Conservation (phyloP, 2,888 invertebrate species). For the Pycnomerus fuliginosus region DNA sequence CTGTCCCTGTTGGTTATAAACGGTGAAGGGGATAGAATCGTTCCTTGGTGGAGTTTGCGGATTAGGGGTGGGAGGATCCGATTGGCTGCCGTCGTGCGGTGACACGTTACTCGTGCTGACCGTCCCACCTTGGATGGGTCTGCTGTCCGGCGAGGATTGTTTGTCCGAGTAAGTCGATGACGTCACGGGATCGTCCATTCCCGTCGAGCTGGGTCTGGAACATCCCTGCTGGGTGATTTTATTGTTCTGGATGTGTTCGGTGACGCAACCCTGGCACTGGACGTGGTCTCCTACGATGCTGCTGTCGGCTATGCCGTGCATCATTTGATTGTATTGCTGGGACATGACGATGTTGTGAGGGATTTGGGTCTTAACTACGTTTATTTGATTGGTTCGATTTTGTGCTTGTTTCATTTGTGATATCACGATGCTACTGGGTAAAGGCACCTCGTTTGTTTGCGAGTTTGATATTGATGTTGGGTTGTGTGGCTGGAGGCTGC, state of each 20-base stretch:
- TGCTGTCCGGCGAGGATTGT: slow-evolving; percentile 59
- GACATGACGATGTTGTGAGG: slow-evolving; percentile 29
- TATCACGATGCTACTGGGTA: slow-evolving; percentile 49
- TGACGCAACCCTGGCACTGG: slow-evolving; percentile 60
- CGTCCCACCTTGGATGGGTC: slow-evolving; percentile 81
- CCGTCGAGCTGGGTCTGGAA: slow-evolving; percentile 59
- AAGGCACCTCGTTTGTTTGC: slow-evolving; percentile 49
- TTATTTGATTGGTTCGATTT: slow-evolving; percentile 39
- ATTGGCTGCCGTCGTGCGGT: slow-evolving; percentile 63
- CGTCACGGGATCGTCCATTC: slow-evolving; percentile 64
- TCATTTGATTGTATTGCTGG: slow-evolving; percentile 30
- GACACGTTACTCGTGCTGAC: slow-evolving; percentile 83
- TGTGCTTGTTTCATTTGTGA: slow-evolving; percentile 40
- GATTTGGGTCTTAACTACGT: slow-evolving; percentile 36
- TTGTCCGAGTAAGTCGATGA: slow-evolving; percentile 70
- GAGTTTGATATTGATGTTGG: slow-evolving; percentile 38
- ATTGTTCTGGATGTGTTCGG: slow-evolving; percentile 49
- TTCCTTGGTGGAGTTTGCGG: slow-evolving; percentile 48
- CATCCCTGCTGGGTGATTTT: slow-evolving; percentile 55
- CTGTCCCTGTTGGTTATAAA: slow-evolving; percentile 26
- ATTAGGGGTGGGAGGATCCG: slow-evolving; percentile 55
- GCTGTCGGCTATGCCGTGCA: slow-evolving; percentile 41
- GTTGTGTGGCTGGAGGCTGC: slow-evolving; percentile 36
- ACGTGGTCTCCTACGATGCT: slow-evolving; percentile 40
- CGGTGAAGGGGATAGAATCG: slow-evolving; percentile 30